Evolutionary conservation across 2,888 invertebrate genomes (phyloP), one percentile per base, ranked within the genome.

Genomic region (Adelognathus sp.): DNA sequence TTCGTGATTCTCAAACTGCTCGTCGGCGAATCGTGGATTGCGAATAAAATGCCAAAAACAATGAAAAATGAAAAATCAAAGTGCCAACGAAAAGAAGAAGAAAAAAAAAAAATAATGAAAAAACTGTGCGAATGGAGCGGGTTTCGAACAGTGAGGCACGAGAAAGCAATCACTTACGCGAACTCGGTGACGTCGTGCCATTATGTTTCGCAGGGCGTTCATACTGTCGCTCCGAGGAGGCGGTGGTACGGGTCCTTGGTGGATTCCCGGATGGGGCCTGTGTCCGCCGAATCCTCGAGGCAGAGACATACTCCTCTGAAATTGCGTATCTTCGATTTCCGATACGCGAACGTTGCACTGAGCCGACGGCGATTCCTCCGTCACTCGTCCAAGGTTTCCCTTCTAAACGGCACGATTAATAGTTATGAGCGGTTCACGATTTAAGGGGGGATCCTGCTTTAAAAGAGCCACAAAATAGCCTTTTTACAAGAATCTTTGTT

Each of bases 141-240:
- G 50, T 21, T 44, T 21, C 3, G n/a, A n/a, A n/a, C n/a, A n/a
- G n/a, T n/a, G n/a, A n/a, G n/a, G n/a, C n/a, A n/a, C n/a, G n/a
- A n/a, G n/a, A n/a, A n/a, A n/a, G 21, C 2, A 24, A 24, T 21
- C 18, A 83, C 86, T 89, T 79, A 92, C 92, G 85, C 90, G 86
- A 29, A 89, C 87, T 79, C 89, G 86, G 50, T 91, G 90, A 14
- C 91, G 88, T 27, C 90, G 86, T 4, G 89, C 89, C 80, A 92
- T 89, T 80, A 92, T 89, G 63, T 89, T 92, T 61, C 89, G 87
- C 33, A 92, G 84, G 1, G 91, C 91, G 64, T 89, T 90, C 84
- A 91, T 91, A 69, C 92, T 92, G 82, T 92, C 92, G 81, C 91
- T 91, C 18, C 92, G 88, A 0, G 92, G 92, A 1, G 92, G 91